Conservation (phyloP, 1,140 invertebrate species). For the Macrocentrus cingulum region DNA sequence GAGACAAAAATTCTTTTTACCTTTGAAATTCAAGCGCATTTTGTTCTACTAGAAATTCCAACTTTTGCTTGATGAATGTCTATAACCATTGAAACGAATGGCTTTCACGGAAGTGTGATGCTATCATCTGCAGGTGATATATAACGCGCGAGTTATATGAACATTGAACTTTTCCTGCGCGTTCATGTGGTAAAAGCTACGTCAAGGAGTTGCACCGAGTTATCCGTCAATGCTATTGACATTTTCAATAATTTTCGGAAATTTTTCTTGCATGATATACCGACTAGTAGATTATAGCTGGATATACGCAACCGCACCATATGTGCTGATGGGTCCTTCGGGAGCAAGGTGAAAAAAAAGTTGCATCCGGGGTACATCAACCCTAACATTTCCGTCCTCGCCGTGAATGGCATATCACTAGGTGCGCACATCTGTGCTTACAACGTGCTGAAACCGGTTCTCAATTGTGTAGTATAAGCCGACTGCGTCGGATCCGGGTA, state of each 20-base stretch:
- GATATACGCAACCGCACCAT: too few relatives aligned
- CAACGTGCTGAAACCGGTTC: slow-evolving; percentile 46
- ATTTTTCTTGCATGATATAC: too few relatives aligned
- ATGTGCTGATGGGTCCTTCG: too few relatives aligned
- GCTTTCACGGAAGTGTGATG: slow-evolving; percentile 33
- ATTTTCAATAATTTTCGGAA: too few relatives aligned
- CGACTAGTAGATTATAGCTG: too few relatives aligned
- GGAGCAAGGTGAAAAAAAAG: too few relatives aligned
- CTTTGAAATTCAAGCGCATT: too few relatives aligned
- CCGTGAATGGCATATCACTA: background rate
- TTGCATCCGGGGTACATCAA: background rate
- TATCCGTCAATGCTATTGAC: background rate
- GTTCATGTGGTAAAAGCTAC: slow-evolving; percentile 29
- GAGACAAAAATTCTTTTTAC: background rate
- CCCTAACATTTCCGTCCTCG: background rate
- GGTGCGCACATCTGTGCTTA: background rate
- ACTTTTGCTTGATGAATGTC: slow-evolving; percentile 34
- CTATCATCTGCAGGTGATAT: slow-evolving; percentile 45
- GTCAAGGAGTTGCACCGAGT: background rate
- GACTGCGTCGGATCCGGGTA: slow-evolving; percentile 49
- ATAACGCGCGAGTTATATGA: slow-evolving; percentile 39
- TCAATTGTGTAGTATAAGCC: slow-evolving; percentile 42
- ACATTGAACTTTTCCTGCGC: slow-evolving; percentile 37
- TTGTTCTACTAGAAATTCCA: slow-evolving; percentile 37
- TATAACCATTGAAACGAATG: slow-evolving; percentile 42